Conservation (phyloP, 2,888 invertebrate species). For the Rhagophthalmus giganteus region DNA sequence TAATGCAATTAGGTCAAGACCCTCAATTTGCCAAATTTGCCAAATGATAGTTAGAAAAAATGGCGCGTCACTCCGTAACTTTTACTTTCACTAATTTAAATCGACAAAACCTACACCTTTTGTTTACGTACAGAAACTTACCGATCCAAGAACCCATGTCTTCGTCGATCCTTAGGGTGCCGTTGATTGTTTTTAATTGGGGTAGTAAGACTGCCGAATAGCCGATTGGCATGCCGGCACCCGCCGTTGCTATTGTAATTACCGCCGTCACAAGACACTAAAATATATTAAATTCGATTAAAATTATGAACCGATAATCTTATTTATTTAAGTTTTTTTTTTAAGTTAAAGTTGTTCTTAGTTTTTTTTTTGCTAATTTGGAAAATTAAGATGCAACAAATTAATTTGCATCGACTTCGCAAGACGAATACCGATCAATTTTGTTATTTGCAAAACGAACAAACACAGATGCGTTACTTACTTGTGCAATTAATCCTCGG, state of each 20-base stretch:
- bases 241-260: slow-evolving; percentile 70
- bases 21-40: slow-evolving; percentile 26
- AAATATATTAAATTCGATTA: slow-evolving; percentile 37
- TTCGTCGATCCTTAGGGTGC: slow-evolving; percentile 64
- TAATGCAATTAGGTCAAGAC: slow-evolving; percentile 33
- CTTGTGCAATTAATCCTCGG: slow-evolving; percentile 37
- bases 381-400: background rate
- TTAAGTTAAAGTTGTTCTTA: background rate
- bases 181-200: slow-evolving; percentile 65
- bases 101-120: too few relatives aligned
- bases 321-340: too few relatives aligned
- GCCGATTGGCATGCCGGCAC: slow-evolving; percentile 79
- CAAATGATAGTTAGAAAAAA: slow-evolving; percentile 14
- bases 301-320: too few relatives aligned
- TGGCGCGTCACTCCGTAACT: too few relatives aligned
- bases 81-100: too few relatives aligned
- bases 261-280: slow-evolving; percentile 73
- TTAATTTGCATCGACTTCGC: too few relatives aligned
- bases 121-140: too few relatives aligned
- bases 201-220: slow-evolving; percentile 78
- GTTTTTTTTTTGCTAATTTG: background rate
- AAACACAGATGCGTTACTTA: slow-evolving; percentile 21
- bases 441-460: too few relatives aligned
- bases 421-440: too few relatives aligned
- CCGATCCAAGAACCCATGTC: slow-evolving; percentile 81